A percentile compares a stretch with the other conserved stretches of the same genome.
These are phyloP conservation scores for Pteronura brasiliensis DNA, from an alignment of 2,113 vertebrate species.

Conservation along the genomic window DNA sequence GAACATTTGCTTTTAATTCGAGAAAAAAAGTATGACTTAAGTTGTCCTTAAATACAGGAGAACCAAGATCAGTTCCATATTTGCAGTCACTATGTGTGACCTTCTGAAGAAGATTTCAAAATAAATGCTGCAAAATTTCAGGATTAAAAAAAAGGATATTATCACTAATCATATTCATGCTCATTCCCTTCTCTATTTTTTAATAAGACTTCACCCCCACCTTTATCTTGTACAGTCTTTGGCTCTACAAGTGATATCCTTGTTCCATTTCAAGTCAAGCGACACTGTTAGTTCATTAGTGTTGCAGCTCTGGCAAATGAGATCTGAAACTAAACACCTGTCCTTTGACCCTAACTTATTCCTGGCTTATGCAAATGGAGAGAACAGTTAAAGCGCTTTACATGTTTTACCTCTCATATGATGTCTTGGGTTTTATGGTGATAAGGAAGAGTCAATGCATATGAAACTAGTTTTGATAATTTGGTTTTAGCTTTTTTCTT, in stretches of 20 bases:
- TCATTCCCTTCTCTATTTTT: neutral
- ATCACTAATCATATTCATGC: constrained; percentile 14
- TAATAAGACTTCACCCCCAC: neutral
- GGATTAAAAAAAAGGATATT: constrained; percentile 22
- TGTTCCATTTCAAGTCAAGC: constrained; percentile 30
- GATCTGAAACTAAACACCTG: constrained; percentile 17
- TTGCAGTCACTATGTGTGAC: neutral
- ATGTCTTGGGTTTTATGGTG: neutral
- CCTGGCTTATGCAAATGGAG: constrained; percentile 19
- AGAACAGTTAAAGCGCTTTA: neutral
- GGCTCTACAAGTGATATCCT: neutral
- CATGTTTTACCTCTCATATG: constrained; percentile 12
- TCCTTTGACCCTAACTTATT: neutral
- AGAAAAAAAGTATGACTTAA: neutral
- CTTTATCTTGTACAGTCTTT: neutral
- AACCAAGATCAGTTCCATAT: constrained; percentile 13
- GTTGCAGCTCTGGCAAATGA: neutral
- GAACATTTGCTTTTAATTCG: neutral
- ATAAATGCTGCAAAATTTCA: constrained; percentile 8
- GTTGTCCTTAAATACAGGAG: constrained; percentile 12
- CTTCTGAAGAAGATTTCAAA: constrained; percentile 29
- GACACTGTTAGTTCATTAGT: neutral
- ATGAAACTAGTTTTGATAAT: constrained; percentile 18
- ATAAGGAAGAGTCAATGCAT: neutral
- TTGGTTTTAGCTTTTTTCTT: constrained; percentile 9